These are phyloP conservation scores for Anarrhichthys ocellatus DNA, from an alignment of 2,113 vertebrate genomes.

Conservation along the genomic window DNA sequence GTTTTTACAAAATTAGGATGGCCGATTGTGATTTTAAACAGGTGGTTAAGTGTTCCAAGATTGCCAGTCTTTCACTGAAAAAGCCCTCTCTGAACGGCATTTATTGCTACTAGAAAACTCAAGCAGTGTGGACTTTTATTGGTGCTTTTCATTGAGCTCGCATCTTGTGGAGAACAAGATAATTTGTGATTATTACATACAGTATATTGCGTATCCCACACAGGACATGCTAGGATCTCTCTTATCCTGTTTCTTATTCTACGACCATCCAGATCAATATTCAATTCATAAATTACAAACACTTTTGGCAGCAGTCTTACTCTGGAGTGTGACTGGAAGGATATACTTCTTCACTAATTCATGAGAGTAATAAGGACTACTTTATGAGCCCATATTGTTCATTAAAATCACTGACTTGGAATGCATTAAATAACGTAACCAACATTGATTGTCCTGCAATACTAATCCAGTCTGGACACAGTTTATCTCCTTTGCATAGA, in stretches of 20 bases:
- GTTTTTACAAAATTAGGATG: not conserved
- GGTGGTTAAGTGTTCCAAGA: not conserved
- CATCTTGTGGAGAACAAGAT: slow-evolving; percentile 16
- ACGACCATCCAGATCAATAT: slow-evolving; percentile 33
- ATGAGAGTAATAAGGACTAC: slow-evolving; percentile 46
- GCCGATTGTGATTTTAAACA: not conserved
- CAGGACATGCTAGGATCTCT: not conserved
- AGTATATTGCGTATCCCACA: not conserved
- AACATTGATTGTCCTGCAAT: slow-evolving; percentile 46
- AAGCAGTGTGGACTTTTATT: not conserved
- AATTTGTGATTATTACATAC: slow-evolving; percentile 36
- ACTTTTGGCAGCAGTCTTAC: slow-evolving; percentile 27
- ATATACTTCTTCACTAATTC: slow-evolving; percentile 44
- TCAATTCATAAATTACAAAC: slow-evolving; percentile 33
- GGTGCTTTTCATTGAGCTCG: slow-evolving; percentile 14
- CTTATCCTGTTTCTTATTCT: slow-evolving; percentile 21
- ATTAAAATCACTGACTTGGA: slow-evolving; percentile 56
- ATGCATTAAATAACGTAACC: slow-evolving; percentile 52
- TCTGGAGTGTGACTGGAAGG: slow-evolving; percentile 23
- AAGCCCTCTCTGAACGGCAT: not conserved
- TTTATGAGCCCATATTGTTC: slow-evolving; percentile 53
- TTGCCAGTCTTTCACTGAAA: not conserved
- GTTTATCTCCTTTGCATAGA: slow-evolving; percentile 35
- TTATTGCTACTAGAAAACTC: slow-evolving; percentile 3
- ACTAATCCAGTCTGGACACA: slow-evolving; percentile 28